Percentiles rank a stretch among this genome's conserved stretches.
These are phyloP conservation scores for Tipula unca DNA, from an alignment of 2,888 invertebrate species.

Conservation along the genomic window DNA sequence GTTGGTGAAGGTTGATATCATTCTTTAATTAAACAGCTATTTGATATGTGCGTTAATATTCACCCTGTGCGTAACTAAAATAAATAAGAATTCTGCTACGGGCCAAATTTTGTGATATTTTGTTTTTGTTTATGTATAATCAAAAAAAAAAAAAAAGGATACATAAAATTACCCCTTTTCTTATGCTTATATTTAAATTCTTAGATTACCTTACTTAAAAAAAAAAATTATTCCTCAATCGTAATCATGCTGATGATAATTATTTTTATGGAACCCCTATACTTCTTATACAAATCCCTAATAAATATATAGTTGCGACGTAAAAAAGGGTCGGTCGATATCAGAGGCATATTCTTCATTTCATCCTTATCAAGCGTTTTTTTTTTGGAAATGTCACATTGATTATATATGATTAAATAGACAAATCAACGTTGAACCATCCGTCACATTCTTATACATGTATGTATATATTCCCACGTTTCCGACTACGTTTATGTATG, in stretches of 20 bases:
- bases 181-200: neutral
- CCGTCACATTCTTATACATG: no score
- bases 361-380: neutral
- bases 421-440: neutral
- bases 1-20: neutral
- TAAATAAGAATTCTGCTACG: neutral
- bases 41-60: neutral
- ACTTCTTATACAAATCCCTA: neutral
- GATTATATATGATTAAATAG: neutral
- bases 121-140: conserved; percentile 14
- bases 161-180: neutral
- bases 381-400: neutral
- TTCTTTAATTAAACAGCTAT: neutral
- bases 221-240: neutral
- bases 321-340: neutral
- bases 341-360: neutral
- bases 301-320: neutral
- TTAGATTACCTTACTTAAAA: conserved; percentile 8
- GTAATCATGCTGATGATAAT: conserved; percentile 8
- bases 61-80: neutral
- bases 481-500: no score
- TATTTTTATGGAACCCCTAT: neutral
- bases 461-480: no score
- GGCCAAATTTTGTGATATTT: conserved; percentile 1
- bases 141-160: neutral